These are phyloP conservation scores for Eupeodes latifasciatus DNA, from an alignment of 2,888 invertebrate genomes.

Conservation along the genomic window DNA sequence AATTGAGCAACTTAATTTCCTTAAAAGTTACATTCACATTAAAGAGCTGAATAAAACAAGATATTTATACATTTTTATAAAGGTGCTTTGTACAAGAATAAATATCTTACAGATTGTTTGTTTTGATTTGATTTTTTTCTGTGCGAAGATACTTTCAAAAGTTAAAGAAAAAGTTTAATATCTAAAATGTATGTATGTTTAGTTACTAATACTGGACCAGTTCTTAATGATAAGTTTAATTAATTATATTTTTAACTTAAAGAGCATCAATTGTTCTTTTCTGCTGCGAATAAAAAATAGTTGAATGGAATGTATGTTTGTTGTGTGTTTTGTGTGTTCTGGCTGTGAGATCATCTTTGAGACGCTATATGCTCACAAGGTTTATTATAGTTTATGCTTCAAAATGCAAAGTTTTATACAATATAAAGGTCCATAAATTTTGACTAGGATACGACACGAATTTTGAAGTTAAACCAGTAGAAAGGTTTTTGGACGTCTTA, in stretches of 20 bases:
- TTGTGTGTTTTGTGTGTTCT: conserved; percentile 30
- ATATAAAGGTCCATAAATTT: conserved; percentile 78
- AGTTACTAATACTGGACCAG: conserved; percentile 74
- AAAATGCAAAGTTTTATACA: conserved; percentile 19
- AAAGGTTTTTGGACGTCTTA: conserved; percentile 79
- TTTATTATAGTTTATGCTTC: conserved; percentile 32
- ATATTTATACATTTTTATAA: not conserved
- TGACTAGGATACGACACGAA: conserved; percentile 81
- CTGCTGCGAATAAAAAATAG: not conserved
- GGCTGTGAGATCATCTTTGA: conserved; percentile 64
- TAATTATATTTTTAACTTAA: conserved; percentile 13
- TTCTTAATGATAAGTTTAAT: conserved; percentile 58
- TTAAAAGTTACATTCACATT: not conserved
- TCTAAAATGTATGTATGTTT: conserved; percentile 16
- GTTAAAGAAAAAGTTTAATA: not conserved
- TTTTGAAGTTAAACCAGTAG: conserved; percentile 11
- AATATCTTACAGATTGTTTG: conserved; percentile 34
- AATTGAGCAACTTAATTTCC: too few species aligned
- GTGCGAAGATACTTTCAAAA: not conserved
- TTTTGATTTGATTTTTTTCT: not conserved
- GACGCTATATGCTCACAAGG: conserved; percentile 44
- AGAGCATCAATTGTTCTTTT: conserved; percentile 62
- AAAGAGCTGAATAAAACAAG: not conserved
- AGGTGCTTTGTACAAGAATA: conserved; percentile 66
- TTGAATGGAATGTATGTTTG: conserved; percentile 33